Conservation (phyloP, 2,113 vertebrate species). For the Rallus limicola region DNA sequence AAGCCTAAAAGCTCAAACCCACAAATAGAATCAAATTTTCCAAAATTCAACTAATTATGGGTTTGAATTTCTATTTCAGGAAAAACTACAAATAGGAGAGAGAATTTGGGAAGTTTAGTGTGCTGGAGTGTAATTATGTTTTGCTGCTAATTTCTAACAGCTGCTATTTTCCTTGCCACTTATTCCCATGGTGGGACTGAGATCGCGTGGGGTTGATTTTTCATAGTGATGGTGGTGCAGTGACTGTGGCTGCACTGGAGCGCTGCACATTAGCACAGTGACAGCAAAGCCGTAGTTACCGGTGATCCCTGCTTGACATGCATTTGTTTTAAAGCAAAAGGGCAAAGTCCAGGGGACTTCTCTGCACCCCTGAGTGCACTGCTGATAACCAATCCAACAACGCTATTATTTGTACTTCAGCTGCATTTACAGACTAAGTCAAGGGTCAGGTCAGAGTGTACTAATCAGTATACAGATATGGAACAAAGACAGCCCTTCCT, state of each 20-base stretch:
- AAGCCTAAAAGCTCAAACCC: background rate
- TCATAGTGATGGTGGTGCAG: rapidly evolving
- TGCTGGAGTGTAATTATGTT: background rate
- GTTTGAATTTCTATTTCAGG: background rate
- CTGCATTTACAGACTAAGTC: background rate
- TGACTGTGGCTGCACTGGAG: background rate
- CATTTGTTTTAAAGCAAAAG: background rate
- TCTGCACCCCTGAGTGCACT: background rate
- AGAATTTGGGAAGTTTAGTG: background rate
- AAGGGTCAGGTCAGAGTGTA: constrained; percentile 4
- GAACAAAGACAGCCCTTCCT: background rate
- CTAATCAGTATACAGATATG: background rate
- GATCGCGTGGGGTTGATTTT: background rate
- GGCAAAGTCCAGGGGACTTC: background rate
- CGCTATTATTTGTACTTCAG: background rate
- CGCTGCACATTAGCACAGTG: background rate
- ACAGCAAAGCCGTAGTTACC: background rate
- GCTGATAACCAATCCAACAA: constrained; percentile 4
- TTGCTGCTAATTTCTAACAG: background rate
- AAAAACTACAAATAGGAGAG: background rate
- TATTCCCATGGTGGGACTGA: background rate
- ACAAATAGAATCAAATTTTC: background rate
- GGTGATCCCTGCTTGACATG: background rate
- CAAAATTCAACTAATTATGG: background rate
- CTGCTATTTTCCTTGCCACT: background rate